Evolutionary conservation across 23 tunicate species (phyloP).

Genomic region (Trididemnum nubilum): DNA sequence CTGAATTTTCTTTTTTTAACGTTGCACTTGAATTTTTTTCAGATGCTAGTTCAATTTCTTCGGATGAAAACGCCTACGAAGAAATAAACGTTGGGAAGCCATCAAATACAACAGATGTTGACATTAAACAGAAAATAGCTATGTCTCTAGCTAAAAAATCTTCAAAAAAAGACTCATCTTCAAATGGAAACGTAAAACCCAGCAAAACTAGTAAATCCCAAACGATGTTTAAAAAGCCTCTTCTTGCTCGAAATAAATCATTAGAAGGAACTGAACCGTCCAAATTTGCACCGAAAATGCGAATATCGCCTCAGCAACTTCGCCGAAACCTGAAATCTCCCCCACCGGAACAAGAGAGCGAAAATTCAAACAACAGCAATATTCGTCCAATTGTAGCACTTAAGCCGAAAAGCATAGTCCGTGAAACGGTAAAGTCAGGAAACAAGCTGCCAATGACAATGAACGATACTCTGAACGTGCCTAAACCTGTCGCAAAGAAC

Average conservation of each 20-base stretch:
- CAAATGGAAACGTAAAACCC: too few relatives aligned
- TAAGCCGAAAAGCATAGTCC: constrained; percentile 8
- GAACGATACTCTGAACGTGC: too few relatives aligned
- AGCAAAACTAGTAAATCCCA: too few relatives aligned
- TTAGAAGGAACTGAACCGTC: neutral
- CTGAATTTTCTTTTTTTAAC: too few relatives aligned
- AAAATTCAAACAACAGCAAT: constrained; percentile 22
- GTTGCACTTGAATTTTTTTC: too few relatives aligned
- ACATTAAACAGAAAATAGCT: too few relatives aligned
- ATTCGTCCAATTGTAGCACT: neutral
- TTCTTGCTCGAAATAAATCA: neutral
- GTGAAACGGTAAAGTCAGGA: neutral
- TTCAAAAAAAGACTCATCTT: too few relatives aligned
- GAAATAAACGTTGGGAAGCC: neutral
- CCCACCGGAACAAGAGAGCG: neutral
- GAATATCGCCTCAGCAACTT: neutral
- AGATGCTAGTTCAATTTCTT: neutral
- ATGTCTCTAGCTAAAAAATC: too few relatives aligned
- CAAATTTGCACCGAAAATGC: neutral
- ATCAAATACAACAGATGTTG: too few relatives aligned
- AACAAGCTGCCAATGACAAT: neutral
- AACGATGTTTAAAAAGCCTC: too few relatives aligned
- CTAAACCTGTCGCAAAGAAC: too few relatives aligned
- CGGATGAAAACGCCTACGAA: neutral
- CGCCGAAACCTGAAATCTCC: neutral